Conservation (phyloP, 2,797 vertebrate species). For the Poecilia wingei region DNA sequence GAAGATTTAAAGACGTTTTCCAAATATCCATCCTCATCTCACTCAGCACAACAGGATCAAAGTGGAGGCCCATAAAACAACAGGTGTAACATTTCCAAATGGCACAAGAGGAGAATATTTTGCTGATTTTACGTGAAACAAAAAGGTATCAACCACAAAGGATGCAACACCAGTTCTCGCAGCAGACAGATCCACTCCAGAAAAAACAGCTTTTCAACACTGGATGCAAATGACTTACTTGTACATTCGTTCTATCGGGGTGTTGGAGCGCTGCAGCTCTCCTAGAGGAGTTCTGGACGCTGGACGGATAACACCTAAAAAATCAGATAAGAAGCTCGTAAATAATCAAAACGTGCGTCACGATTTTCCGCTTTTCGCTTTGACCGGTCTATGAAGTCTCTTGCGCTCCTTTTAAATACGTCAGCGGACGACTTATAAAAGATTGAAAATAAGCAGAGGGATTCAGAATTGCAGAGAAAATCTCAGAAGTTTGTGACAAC, state of each 20-base stretch:
- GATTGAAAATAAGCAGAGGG: constrained; percentile 43
- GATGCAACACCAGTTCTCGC: constrained; percentile 8
- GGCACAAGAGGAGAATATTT: not conserved
- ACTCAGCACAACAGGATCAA: constrained; percentile 38
- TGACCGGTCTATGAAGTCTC: constrained; percentile 14
- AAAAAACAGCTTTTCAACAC: constrained; percentile 21
- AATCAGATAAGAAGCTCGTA: constrained; percentile 2
- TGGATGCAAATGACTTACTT: constrained; percentile 84
- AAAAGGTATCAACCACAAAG: constrained; percentile 25
- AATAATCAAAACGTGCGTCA: not conserved
- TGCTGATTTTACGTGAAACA: constrained; percentile 7
- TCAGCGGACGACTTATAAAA: constrained; percentile 41
- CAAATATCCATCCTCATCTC: constrained; percentile 48
- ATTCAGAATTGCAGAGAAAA: constrained; percentile 37
- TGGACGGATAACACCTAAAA: constrained; percentile 85
- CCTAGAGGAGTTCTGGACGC: constrained; percentile 84
- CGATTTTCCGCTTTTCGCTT: constrained; percentile 20
- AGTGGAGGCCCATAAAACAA: constrained; percentile 36
- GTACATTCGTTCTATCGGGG: constrained; percentile 88
- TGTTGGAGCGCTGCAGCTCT: constrained; percentile 87
- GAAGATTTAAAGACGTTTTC: constrained; percentile 25
- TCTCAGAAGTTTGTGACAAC: constrained; percentile 36
- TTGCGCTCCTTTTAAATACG: not conserved
- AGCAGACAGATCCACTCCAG: constrained; percentile 27
- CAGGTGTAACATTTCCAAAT: constrained; percentile 25